Evolutionary conservation across 2,113 vertebrate species (phyloP).

Genomic region (Otolemur garnettii): DNA sequence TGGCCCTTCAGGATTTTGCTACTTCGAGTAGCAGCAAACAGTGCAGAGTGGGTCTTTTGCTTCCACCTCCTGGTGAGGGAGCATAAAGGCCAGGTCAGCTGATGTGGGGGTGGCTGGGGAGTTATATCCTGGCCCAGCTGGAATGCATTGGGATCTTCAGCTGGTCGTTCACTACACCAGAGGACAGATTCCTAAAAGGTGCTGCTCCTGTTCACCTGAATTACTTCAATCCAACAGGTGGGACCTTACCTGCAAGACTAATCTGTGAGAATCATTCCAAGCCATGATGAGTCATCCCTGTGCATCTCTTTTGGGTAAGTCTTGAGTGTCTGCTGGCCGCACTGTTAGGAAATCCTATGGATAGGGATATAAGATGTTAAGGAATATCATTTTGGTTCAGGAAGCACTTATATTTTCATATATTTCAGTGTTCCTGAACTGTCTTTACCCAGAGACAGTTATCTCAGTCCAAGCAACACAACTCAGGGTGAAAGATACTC

Average conservation of each 20-base stretch:
- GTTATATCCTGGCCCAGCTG: neutral
- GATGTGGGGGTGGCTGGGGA: neutral
- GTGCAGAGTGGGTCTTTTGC: neutral
- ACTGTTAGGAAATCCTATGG: neutral
- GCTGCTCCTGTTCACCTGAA: neutral
- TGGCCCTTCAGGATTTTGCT: conserved; percentile 62
- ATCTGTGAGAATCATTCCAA: neutral
- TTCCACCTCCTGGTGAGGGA: neutral
- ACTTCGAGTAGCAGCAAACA: neutral
- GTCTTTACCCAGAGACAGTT: neutral
- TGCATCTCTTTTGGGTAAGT: conserved; percentile 64
- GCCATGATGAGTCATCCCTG: conserved; percentile 52
- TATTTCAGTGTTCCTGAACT: neutral
- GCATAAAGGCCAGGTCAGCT: neutral
- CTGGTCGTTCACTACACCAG: neutral
- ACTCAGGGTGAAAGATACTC: neutral
- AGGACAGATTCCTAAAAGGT: neutral
- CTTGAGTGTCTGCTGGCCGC: neutral
- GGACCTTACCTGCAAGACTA: neutral
- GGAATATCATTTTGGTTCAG: neutral
- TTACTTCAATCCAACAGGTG: conserved; percentile 56
- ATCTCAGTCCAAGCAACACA: neutral
- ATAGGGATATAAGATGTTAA: neutral
- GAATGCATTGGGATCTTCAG: neutral
- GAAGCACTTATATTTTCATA: neutral